Evolutionary conservation across 2,113 vertebrate genomes (phyloP).

Genomic region (Ariopsis seemanni): DNA sequence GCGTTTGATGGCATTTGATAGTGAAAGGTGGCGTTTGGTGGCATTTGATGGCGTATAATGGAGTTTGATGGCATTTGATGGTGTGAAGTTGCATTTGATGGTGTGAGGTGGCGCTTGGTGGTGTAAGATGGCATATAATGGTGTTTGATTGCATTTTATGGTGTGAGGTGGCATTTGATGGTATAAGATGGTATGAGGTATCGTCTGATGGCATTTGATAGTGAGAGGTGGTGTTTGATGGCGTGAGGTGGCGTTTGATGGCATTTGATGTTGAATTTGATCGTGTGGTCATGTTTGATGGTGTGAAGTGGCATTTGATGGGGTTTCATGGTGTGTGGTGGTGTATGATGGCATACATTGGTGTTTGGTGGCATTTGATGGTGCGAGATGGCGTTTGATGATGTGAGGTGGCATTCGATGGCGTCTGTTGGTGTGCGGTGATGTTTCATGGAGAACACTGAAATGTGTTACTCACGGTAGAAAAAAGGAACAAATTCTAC

Average conservation of each 20-base stretch:
- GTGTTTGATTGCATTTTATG: neutral
- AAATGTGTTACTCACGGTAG: constrained; percentile 85
- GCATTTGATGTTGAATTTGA: neutral
- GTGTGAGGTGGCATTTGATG: neutral
- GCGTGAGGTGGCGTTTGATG: neutral
- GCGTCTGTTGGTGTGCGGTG: neutral
- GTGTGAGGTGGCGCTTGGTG: neutral
- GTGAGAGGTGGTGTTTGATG: neutral
- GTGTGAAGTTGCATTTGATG: neutral
- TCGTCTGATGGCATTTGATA: neutral
- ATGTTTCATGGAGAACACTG: neutral
- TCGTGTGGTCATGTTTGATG: neutral
- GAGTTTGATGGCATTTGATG: no score
- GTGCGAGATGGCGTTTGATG: neutral
- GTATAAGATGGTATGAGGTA: neutral
- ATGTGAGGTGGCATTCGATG: neutral
- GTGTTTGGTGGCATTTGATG: neutral
- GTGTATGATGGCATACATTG: neutral
- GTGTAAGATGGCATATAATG: no score
- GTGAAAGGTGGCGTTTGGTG: no score
- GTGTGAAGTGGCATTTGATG: neutral
- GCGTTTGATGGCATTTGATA: no score
- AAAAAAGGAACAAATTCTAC: constrained; percentile 98
- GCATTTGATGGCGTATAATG: no score
- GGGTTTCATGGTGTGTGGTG: neutral